Base-by-base conservation (phyloP, 1,140 invertebrate species). In the Eurytemora carolleeae region DNA sequence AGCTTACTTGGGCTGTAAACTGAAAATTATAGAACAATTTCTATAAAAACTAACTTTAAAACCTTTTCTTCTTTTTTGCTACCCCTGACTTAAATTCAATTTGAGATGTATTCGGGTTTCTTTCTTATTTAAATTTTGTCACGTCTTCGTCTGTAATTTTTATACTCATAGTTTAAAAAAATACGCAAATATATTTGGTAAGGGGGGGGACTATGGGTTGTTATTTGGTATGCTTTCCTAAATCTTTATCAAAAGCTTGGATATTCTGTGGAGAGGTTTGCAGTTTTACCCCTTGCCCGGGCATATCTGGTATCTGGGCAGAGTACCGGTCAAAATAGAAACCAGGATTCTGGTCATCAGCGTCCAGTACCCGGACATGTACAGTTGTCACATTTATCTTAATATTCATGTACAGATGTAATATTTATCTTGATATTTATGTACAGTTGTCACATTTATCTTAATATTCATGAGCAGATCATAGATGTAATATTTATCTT, bases 321-420 rank as follows among this genome's bases (percentile, higher is more conserved):
- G 77, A 79, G 70, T 92, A 93, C 65, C 83, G 78, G 52, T 88
- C 82, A 57, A 82, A 78, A 1, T 78, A 66, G 72, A 90, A 92
- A 54, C 69, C 67, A 2, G 88, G 88, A 76, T 92, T 92, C 74
- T 92, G 88, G 74, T 94, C 88, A 69, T 94, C 89, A 0, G 87
- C 86, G 71, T 94, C 89, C 2, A 86, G 79, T 1, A 92, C 82
- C 60, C 86, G 80, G 0, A 92, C 81, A 0, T 78, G 78, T 12
- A 93, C 75, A 21, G 77, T 73, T 0, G 86, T 87, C 63, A 84
- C 81, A 23, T 82, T 82, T 63, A 77, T n/a, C 31, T 44, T 44
- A 7, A 44, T 44, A 44, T n/a, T n/a, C n/a, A n/a, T n/a, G n/a
- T n/a, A n/a, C n/a, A n/a, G n/a, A n/a, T n/a, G n/a, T n/a, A n/a